These are phyloP conservation scores for Tauraco erythrolophus DNA, from an alignment of 2,113 vertebrate species.

Conservation along the genomic window DNA sequence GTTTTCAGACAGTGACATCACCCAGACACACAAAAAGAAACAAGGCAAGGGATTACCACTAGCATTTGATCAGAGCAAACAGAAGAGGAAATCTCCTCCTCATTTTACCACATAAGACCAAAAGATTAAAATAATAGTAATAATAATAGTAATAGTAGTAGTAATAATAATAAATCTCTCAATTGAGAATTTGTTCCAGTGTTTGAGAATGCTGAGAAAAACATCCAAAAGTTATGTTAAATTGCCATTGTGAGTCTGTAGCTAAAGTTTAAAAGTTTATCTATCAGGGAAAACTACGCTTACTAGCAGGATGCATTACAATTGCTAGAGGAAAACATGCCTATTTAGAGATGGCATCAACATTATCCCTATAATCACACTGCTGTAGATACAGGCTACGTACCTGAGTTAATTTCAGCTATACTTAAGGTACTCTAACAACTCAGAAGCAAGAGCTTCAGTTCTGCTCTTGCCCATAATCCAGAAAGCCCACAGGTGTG, in stretches of 20 bases:
- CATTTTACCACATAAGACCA: neutral
- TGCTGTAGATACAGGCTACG: neutral
- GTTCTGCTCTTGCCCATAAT: no score
- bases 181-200: neutral
- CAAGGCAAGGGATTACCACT: neutral
- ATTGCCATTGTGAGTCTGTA: neutral
- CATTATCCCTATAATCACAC: neutral
- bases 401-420: neutral
- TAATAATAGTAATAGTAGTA: no score
- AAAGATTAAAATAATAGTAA: neutral
- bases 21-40: neutral
- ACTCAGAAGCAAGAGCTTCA: neutral
- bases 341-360: neutral
- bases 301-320: neutral
- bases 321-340: rapidly evolving
- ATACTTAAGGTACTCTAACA: neutral
- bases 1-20: neutral
- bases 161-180: no score
- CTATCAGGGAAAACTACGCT: neutral
- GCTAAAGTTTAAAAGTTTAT: neutral
- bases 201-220: neutral
- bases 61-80: neutral
- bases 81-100: neutral
- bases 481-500: neutral
- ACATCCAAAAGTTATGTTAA: neutral